Base-by-base conservation (phyloP, 2,888 invertebrate genomes). In the Cremastinae sp. region DNA sequence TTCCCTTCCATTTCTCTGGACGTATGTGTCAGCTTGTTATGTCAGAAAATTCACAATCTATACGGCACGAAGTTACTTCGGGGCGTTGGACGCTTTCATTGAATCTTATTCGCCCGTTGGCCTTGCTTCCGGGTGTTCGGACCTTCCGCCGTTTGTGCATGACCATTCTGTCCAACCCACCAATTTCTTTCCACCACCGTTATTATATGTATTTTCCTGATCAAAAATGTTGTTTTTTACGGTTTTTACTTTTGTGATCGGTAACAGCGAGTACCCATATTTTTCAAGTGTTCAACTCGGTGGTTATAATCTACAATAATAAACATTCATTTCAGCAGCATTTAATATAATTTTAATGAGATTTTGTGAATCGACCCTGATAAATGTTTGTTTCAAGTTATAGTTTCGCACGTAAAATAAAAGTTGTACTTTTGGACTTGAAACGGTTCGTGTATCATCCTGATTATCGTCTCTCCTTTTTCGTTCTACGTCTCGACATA, bases 401-500 rank as follows among this genome's bases (percentile, higher is more conserved):
- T 69, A 56, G 51, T 41, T 51, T 37, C 41, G 55, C 51, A 73
- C 43, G 35, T 47, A 71, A 37, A 22, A 59, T 55, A 71, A 66
- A 59, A 18, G 58, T 41, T 16, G 39, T 16, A 22, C 20, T 28
- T 55, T 53, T 16, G 43, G 58, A 16, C 14, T 28, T 61, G 22
- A 61, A 64, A 69, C 69, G 69, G 64, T 59, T 65, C 58, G 64
- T 35, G 39, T 49, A 51, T 51, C 58, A 37, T 66, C 45, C 59
- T 59, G 51, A 51, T 35, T 35, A 58, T 39, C 65, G 14, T 71
- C 55, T 66, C 71, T 56, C 20, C 18, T 47, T 5, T 20, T 20
- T 9, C 35, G 12, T 28, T 43, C 65, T 16, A 56, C 28, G 5
- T 43, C 45, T 74, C 78, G 64, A 65, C 71, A 74, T 80, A 76